These are phyloP conservation scores for Trachops cirrhosus DNA, from an alignment of 2,797 vertebrate species.

Conservation along the genomic window DNA sequence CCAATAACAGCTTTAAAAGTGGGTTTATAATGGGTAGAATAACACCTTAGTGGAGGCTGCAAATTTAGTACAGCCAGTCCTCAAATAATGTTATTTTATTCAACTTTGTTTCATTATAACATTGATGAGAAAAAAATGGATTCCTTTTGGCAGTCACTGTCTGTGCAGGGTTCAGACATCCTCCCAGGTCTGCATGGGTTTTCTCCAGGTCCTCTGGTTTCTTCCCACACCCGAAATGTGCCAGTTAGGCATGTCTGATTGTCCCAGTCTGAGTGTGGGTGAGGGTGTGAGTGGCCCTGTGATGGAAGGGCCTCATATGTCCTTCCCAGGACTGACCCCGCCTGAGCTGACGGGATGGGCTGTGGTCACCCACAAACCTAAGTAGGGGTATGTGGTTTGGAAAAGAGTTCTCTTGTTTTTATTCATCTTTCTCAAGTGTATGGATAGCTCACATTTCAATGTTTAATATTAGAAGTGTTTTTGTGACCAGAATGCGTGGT, in stretches of 20 bases:
- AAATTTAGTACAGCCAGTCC: neutral
- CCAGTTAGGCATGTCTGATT: neutral
- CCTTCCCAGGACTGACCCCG: neutral
- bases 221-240: neutral
- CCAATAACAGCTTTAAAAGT: slow-evolving; percentile 1
- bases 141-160: neutral
- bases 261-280: neutral
- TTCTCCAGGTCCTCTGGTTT: neutral
- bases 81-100: neutral
- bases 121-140: neutral
- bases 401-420: neutral
- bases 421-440: neutral
- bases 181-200: neutral
- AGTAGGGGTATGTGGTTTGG: neutral
- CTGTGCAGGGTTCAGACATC: neutral
- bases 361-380: neutral
- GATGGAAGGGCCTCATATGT: neutral
- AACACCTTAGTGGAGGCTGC: neutral
- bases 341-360: neutral
- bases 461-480: neutral
- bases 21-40: neutral
- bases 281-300: neutral
- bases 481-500: neutral
- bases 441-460: neutral
- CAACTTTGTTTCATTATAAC: neutral